Evolutionary conservation across 1,140 invertebrate species (phyloP).

Genomic region (Ctenoplectra terminalis): DNA sequence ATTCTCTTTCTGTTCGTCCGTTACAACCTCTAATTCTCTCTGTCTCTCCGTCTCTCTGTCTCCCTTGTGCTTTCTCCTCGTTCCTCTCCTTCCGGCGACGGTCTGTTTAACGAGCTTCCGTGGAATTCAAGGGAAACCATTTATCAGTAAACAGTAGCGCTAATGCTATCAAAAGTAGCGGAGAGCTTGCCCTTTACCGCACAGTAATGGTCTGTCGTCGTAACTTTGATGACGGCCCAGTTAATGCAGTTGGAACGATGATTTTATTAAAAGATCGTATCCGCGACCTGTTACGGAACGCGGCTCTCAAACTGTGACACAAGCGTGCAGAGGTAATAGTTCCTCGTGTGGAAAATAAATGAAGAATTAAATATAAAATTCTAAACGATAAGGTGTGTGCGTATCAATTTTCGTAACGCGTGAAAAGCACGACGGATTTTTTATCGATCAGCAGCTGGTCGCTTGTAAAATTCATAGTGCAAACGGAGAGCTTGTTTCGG

Average conservation of each 20-base stretch:
- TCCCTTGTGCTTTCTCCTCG: too few species aligned
- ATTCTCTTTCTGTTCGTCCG: background rate
- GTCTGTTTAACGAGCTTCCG: conserved; percentile 8
- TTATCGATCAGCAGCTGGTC: too few species aligned
- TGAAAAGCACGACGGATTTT: too few species aligned
- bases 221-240: conserved; percentile 15
- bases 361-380: too few species aligned
- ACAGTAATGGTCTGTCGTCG: background rate
- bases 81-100: background rate
- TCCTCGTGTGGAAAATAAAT: too few species aligned
- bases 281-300: background rate
- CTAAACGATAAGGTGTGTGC: too few species aligned
- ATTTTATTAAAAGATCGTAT: background rate
- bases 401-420: too few species aligned
- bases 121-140: conserved; percentile 34
- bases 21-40: background rate
- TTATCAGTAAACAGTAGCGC: conserved; percentile 35
- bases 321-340: too few species aligned
- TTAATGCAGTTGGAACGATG: conserved; percentile 19
- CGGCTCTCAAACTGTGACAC: too few species aligned
- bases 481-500: too few species aligned
- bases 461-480: background rate
- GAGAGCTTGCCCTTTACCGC: background rate
- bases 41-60: background rate
- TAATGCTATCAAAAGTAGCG: conserved; percentile 42